Base-by-base conservation (phyloP, 2,113 vertebrate genomes). In the Brachyhypopomus gauderio region DNA sequence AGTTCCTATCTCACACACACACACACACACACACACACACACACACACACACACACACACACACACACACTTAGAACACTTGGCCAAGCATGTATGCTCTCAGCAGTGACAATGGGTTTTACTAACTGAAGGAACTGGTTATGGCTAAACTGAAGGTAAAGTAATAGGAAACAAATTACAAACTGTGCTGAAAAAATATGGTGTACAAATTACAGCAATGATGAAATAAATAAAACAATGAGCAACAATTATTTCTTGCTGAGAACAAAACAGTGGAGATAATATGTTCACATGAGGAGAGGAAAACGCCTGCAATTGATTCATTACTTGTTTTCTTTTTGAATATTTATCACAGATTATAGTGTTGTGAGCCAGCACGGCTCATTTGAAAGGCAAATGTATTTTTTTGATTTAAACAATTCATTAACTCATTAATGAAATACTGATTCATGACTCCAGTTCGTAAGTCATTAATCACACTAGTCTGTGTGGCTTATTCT, bases 1-100 rank as follows among this genome's bases (percentile, higher is more conserved):
- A 99, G 90, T 95, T 98, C 89, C 97, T 99, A 19, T 5, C 75
- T 7, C 5, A 81, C 6, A 79, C 5, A 79, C 19, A 77, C n/a
- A 64, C 67, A 72, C 48, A 81, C 58, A 71, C 66, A 72, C 16
- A 67, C 63, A 80, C 41, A 66, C 19, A 62, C 17, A 58, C 70
- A 63, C 25, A 58, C 23, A 23, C 55, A 74, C 56, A 75, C 73
- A 59, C 56, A 75, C 23, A 75, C 73, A 58, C 20, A 12, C 19
- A 6, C 48, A 36, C 9, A 52, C 41, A 8, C 9, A 1, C 41
- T 41, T 41, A 41, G 41, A 9, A 41, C 41, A 41, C 59, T 41
- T 77, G 52, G 38, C 7, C 14, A 41, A 56, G 9, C 5, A 23
- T 34, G 22, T 8, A 30, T 14, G n/a, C n/a, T 30, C 22, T 77